Evolutionary conservation across 1,140 invertebrate genomes (phyloP), one percentile per base, ranked within the genome.

Genomic region (Lasioglossum baleicum): DNA sequence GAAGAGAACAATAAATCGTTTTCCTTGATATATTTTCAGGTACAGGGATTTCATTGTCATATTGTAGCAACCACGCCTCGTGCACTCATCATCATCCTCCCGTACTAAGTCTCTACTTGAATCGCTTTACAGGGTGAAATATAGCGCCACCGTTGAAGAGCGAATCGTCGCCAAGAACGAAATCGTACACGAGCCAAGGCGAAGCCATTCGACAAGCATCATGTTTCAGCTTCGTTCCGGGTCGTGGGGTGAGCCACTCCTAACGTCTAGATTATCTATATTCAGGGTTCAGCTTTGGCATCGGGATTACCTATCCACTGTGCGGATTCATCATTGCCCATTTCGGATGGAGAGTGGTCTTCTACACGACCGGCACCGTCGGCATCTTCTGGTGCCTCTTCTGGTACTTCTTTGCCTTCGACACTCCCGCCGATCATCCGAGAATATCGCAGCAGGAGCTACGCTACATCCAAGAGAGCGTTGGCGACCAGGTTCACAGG

Each of bases 401-500:
- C 87, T 97, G 96, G 96, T 95, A 95, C 88, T 92, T 96, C 66
- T 91, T 96, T 79, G 96, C 96, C n/a, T 96, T 94, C 84, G 96
- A 97, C 87, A 95, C 94, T 63, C 97, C 97, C 0, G 94, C 94
- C 61, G 91, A 94, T 61, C 96, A 97, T 94, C 96, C 96, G 20
- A 93, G 96, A 81, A 97, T 97, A 85, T 94, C 95, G 7, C 89
- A 94, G 61, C 91, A 95, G 71, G 97, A 97, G 90, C 91, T 95
- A 15, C 92, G 94, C 22, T 97, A 96, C 86, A 97, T 97, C 82
- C 94, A 95, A 82, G 92, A 93, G 35, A 95, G 94, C 89, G 90
- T 96, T 80, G 91, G 93, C 42, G 90, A 92, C 76, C 93, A 94
- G 78, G 92, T 94, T 53, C 90, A 91, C 31, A 91, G 92, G 67